Percentiles rank a stretch among this genome's conserved stretches.
phyloP scores from a whole-genome alignment of 2,888 invertebrate genomes.

The Dicycla oo region DNA sequence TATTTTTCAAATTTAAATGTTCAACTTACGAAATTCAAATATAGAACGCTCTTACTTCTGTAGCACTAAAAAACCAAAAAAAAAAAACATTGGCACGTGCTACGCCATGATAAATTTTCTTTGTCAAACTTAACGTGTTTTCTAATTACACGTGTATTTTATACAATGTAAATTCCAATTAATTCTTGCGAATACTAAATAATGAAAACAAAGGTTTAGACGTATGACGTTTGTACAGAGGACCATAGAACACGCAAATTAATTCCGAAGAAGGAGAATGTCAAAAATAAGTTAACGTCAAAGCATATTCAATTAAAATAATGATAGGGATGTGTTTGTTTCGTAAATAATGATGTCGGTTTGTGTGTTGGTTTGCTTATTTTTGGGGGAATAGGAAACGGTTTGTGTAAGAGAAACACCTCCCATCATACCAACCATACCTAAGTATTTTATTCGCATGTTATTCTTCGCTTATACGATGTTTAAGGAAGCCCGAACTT shows the following conservation, averaged over 20 bases:
- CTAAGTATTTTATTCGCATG: slow-evolving; percentile 56
- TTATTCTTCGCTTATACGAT: slow-evolving; percentile 59
- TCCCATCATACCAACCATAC: slow-evolving; percentile 44
- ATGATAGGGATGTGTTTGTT: slow-evolving; percentile 76
- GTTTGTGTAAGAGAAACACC: slow-evolving; percentile 53
- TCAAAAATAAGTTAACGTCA: slow-evolving; percentile 83
- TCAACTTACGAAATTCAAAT: slow-evolving; percentile 17
- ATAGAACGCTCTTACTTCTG: slow-evolving; percentile 14
- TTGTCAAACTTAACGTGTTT: slow-evolving; percentile 73
- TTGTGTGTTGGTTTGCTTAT: slow-evolving; percentile 71
- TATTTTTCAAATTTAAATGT: slow-evolving; percentile 39
- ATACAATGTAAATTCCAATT: slow-evolving; percentile 86
- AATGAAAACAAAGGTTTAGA: slow-evolving; percentile 76
- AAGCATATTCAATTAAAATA: slow-evolving; percentile 82
- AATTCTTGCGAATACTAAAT: slow-evolving; percentile 82
- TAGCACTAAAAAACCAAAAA: slow-evolving; percentile 35
- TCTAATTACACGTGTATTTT: slow-evolving; percentile 84
- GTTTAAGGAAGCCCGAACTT: slow-evolving; percentile 56
- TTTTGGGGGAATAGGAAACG: slow-evolving; percentile 55
- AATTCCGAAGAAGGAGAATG: slow-evolving; percentile 81
- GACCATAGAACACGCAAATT: slow-evolving; percentile 80
- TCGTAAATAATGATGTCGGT: slow-evolving; percentile 73
- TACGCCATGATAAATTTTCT: slow-evolving; percentile 74
- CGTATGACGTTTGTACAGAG: slow-evolving; percentile 76
- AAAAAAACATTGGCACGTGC: slow-evolving; percentile 50